These are phyloP conservation scores for Meta bourneti DNA, from an alignment of 2,888 invertebrate genomes.

Conservation along the genomic window DNA sequence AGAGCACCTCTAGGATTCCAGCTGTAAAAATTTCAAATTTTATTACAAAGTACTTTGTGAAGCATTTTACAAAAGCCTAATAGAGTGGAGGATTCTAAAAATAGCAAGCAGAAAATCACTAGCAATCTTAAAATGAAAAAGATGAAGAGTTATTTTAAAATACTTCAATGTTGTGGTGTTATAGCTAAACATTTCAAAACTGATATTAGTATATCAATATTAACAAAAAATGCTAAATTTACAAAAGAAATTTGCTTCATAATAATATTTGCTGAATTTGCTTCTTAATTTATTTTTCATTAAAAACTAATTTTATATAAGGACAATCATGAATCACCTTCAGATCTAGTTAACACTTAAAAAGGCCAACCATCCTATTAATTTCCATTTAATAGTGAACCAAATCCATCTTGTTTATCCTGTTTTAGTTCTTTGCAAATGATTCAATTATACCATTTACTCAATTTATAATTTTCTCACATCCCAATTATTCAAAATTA, in stretches of 20 bases:
- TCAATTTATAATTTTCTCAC: too few species aligned
- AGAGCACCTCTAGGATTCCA: conserved; percentile 98
- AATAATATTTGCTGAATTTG: background rate
- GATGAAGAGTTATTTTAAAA: too few species aligned
- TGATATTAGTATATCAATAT: background rate
- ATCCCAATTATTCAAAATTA: too few species aligned
- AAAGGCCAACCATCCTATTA: too few species aligned
- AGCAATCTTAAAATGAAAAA: background rate
- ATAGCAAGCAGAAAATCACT: background rate
- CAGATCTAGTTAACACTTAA: too few species aligned
- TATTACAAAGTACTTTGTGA: background rate
- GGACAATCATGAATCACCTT: too few species aligned
- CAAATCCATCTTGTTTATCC: too few species aligned
- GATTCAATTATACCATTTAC: too few species aligned
- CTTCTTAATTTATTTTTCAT: too few species aligned
- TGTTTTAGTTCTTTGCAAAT: too few species aligned
- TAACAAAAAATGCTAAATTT: background rate
- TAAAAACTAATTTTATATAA: too few species aligned
- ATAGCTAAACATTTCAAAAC: background rate
- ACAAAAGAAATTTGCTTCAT: background rate
- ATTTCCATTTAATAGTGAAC: too few species aligned
- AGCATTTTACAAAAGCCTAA: background rate
- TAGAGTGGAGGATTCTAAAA: background rate
- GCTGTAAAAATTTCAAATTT: conserved; percentile 84
- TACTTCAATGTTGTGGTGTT: background rate